Conservation (phyloP, 2,888 invertebrate genomes). For the Mayetiola destructor region DNA sequence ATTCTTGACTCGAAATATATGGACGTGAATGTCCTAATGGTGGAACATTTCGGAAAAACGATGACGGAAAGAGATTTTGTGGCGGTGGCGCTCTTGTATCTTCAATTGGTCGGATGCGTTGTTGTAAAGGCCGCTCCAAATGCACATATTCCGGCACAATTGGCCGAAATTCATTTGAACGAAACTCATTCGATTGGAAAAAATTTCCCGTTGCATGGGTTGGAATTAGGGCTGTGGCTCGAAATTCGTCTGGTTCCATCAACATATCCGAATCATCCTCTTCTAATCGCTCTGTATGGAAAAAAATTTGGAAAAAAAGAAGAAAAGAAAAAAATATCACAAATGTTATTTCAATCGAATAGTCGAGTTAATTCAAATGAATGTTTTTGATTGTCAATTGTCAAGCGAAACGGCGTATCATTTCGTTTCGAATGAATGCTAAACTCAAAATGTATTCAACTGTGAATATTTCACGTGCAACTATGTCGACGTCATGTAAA, state of each 20-base stretch:
- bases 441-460: too few relatives aligned
- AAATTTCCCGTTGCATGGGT: constrained; percentile 22
- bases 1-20: constrained; percentile 43
- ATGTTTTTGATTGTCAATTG: too few relatives aligned
- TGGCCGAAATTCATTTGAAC: constrained; percentile 23
- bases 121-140: constrained; percentile 10
- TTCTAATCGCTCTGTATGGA: constrained; percentile 27
- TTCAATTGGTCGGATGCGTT: constrained; percentile 6
- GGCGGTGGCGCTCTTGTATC: constrained; percentile 37
- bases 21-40: constrained; percentile 47
- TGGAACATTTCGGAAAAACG: constrained; percentile 49
- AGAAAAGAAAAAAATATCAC: too few relatives aligned
- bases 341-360: too few relatives aligned
- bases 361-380: too few relatives aligned
- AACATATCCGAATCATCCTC: constrained; percentile 35
- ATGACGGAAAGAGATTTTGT: constrained; percentile 58
- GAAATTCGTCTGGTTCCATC: constrained; percentile 35
- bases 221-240: constrained; percentile 27
- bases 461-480: too few relatives aligned
- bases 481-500: too few relatives aligned
- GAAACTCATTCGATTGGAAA: constrained; percentile 24
- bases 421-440: too few relatives aligned
- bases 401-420: too few relatives aligned
- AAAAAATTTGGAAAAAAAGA: constrained; percentile 7
- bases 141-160: constrained; percentile 10